phyloP scores from a whole-genome alignment of 2,797 vertebrate species.

The Acipenser transmontanus region DNA sequence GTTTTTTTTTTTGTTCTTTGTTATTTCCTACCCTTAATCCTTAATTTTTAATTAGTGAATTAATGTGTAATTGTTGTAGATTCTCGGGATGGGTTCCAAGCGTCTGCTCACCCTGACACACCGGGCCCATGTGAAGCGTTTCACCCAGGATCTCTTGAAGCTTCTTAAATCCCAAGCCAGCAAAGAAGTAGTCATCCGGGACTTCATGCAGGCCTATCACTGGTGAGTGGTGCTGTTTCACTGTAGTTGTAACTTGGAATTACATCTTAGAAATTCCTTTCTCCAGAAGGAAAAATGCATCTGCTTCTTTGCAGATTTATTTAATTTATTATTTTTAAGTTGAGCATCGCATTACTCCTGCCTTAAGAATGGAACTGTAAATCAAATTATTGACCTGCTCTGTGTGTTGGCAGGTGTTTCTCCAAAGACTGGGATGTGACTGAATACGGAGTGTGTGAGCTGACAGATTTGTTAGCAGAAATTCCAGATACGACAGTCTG shows the following conservation, averaged over 20 bases:
- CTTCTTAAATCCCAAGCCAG: slow-evolving; percentile 96
- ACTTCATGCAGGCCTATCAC: slow-evolving; percentile 94
- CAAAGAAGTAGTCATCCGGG: slow-evolving; percentile 85
- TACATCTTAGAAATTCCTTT: neutral
- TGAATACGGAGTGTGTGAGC: slow-evolving; percentile 88
- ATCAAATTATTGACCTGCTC: neutral
- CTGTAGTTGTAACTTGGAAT: neutral
- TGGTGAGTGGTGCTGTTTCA: slow-evolving; percentile 69
- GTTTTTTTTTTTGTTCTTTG: neutral
- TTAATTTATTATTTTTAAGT: too few relatives aligned
- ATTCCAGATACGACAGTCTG: slow-evolving; percentile 92
- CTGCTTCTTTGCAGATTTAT: neutral
- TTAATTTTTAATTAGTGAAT: neutral
- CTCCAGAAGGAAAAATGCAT: neutral
- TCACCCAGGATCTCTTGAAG: slow-evolving; percentile 91
- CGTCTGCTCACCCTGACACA: slow-evolving; percentile 88
- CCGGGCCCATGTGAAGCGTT: slow-evolving; percentile 92
- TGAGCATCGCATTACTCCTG: neutral
- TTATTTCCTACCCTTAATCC: neutral
- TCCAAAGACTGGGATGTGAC: slow-evolving; percentile 89
- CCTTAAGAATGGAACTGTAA: too few relatives aligned
- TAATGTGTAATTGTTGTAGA: slow-evolving; percentile 54
- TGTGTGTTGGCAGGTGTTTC: slow-evolving; percentile 75
- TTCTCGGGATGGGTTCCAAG: slow-evolving; percentile 91
- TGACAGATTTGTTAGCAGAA: slow-evolving; percentile 85